phyloP scores from a whole-genome alignment of 2,113 vertebrate genomes.

The Halcyon senegalensis region DNA sequence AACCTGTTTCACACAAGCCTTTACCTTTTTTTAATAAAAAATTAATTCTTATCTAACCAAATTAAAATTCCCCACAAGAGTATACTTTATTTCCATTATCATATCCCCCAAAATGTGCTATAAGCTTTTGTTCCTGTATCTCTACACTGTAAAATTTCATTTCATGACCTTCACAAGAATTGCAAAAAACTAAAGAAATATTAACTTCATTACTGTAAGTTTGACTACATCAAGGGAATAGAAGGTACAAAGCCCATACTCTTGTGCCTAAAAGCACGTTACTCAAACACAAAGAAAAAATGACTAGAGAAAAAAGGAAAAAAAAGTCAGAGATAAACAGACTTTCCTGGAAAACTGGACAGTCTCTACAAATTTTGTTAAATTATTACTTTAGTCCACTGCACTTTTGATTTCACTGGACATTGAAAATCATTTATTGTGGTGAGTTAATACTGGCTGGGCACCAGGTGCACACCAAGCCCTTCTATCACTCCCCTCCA shows the following conservation, averaged over 20 bases:
- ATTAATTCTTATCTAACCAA: background rate
- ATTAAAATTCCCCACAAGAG: background rate
- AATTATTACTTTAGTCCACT: background rate
- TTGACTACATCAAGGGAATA: background rate
- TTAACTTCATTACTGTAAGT: background rate
- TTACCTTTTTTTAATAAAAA: background rate
- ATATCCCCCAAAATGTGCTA: background rate
- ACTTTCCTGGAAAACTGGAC: background rate
- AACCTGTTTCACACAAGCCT: background rate
- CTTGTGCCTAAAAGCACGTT: background rate
- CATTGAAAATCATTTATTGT: background rate
- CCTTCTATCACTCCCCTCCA: too few species aligned
- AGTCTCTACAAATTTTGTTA: background rate
- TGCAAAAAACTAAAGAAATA: background rate
- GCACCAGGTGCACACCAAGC: too few species aligned
- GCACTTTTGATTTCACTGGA: background rate
- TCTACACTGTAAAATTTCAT: background rate
- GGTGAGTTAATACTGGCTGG: too few species aligned
- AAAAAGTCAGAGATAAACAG: background rate
- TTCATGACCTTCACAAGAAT: background rate
- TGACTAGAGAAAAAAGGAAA: background rate
- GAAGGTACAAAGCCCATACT: background rate
- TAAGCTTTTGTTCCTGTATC: background rate
- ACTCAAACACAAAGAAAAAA: background rate
- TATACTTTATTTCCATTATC: background rate